These are phyloP conservation scores for Bovichtus diacanthus DNA, from an alignment of 2,797 vertebrate genomes.

Conservation along the genomic window DNA sequence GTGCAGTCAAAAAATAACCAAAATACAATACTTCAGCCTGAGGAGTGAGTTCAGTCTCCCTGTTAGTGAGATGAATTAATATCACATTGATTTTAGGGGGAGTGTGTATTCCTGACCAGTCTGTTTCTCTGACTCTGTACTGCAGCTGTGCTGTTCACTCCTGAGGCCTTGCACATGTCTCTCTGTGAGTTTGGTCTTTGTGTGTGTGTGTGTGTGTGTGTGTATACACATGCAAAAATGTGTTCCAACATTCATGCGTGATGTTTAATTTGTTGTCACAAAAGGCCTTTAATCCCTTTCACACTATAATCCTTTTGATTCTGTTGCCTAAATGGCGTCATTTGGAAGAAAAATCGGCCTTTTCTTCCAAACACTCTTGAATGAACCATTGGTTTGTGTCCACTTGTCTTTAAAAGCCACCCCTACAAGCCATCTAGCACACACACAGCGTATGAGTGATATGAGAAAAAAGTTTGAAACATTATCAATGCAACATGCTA, in stretches of 20 bases:
- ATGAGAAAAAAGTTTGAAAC: no score
- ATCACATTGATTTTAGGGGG: constrained; percentile 24
- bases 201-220: neutral
- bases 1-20: neutral
- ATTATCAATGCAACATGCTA: no score
- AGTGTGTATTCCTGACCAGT: constrained; percentile 27
- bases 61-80: constrained; percentile 25
- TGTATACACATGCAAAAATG: constrained; percentile 25
- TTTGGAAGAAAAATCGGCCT: constrained; percentile 56
- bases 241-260: constrained; percentile 39
- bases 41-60: constrained; percentile 5
- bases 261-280: constrained; percentile 66
- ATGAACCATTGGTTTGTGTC: constrained; percentile 42
- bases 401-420: constrained; percentile 47
- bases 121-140: constrained; percentile 26
- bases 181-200: neutral
- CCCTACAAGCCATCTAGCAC: constrained; percentile 14
- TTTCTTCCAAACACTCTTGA: constrained; percentile 56
- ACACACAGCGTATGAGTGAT: no score
- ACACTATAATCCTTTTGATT: constrained; percentile 64
- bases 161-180: constrained; percentile 4
- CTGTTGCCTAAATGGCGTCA: constrained; percentile 53
- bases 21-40: neutral
- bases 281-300: constrained; percentile 60
- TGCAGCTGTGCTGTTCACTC: constrained; percentile 36